A percentile compares a stretch with the other conserved stretches of the same genome.
phyloP scores from a whole-genome alignment of 2,797 vertebrate species.

The Podarcis siculus region DNA sequence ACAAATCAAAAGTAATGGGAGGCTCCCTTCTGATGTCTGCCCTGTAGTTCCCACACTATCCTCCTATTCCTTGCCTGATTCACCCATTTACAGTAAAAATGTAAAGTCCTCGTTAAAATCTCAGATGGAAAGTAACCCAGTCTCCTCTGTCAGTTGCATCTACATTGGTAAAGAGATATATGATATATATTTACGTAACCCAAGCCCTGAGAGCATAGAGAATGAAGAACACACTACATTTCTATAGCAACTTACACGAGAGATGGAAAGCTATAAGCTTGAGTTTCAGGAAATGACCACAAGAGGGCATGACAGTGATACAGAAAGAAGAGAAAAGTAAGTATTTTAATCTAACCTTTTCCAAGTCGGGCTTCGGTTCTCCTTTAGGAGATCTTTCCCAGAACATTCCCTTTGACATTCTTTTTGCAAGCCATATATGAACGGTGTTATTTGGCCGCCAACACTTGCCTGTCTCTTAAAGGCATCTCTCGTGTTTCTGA shows the following conservation, averaged over 20 bases:
- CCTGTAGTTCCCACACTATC: neutral
- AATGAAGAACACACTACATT: neutral
- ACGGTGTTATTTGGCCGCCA: neutral
- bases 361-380: fast-evolving
- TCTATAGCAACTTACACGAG: fast-evolving
- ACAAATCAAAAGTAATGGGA: neutral
- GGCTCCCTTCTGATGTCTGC: neutral
- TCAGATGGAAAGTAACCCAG: neutral
- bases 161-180: neutral
- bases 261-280: neutral
- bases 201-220: neutral
- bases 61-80: neutral
- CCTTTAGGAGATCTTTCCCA: neutral
- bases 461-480: neutral
- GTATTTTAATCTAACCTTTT: neutral
- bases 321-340: fast-evolving
- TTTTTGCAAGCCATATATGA: neutral
- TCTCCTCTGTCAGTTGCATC: neutral
- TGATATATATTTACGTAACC: neutral
- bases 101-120: too few species aligned
- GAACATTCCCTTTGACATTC: neutral
- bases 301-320: constrained; percentile 66
- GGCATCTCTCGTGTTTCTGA: neutral
- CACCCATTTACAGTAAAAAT: too few species aligned
- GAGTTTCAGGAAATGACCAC: constrained; percentile 22